Evolutionary conservation across 2,888 invertebrate genomes (phyloP).

Genomic region (Flexamia atlantica): DNA sequence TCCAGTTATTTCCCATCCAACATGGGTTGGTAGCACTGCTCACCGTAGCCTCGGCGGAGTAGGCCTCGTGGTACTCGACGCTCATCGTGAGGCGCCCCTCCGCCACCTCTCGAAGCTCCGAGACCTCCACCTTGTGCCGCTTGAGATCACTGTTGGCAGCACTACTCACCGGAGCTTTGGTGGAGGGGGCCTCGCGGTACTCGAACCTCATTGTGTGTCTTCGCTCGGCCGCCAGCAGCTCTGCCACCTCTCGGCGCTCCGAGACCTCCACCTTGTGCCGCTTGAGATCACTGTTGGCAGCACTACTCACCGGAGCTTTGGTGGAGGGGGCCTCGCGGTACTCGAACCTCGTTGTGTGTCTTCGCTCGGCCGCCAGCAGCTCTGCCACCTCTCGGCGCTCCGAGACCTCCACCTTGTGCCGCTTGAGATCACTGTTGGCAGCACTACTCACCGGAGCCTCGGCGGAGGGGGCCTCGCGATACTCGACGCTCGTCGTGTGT

Average conservation of each 20-base stretch:
- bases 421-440: constrained; percentile 51
- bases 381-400: constrained; percentile 7
- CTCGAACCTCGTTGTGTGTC: constrained; percentile 20
- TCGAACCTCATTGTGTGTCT: constrained; percentile 33
- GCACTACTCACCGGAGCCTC: constrained; percentile 30
- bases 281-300: too few relatives aligned
- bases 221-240: constrained; percentile 51
- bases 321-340: constrained; percentile 30
- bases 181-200: constrained; percentile 19
- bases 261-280: constrained; percentile 58
- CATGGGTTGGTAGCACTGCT: too few relatives aligned
- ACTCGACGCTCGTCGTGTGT: constrained; percentile 15
- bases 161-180: constrained; percentile 13
- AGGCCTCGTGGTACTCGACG: constrained; percentile 4
- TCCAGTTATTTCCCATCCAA: too few relatives aligned
- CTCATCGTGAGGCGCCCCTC: constrained; percentile 26
- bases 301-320: too few relatives aligned
- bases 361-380: constrained; percentile 52
- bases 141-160: constrained; percentile 54
- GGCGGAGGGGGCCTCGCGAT: constrained; percentile 32
- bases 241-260: background rate
- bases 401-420: constrained; percentile 58
- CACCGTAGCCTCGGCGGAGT: constrained; percentile 34
- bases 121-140: constrained; percentile 57
- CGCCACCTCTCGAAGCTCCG: constrained; percentile 19